Percentiles rank a stretch among this genome's conserved stretches.
Evolutionary conservation across 35 echinoderm and acorn worm species (phyloP).

Genomic region (Lytechinus variegatus): DNA sequence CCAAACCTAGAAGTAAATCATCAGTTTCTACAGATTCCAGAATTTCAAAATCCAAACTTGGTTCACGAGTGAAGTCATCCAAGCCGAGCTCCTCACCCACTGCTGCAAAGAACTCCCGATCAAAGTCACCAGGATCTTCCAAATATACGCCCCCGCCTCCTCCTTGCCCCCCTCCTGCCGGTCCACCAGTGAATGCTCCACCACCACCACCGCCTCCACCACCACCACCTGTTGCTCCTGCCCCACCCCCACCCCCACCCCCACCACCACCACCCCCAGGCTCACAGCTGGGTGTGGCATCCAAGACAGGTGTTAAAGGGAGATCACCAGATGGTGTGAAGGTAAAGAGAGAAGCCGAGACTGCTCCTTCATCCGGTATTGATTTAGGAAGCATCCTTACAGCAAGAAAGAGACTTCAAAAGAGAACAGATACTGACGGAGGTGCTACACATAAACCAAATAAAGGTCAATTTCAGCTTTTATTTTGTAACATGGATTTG

Average conservation of each 20-base stretch:
- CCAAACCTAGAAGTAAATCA: constrained; percentile 24
- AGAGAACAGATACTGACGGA: background rate
- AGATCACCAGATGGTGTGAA: constrained; percentile 24
- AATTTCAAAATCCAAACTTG: background rate
- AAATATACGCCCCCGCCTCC: background rate
- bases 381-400: constrained; percentile 35
- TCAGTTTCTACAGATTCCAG: background rate
- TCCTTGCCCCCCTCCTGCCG: constrained; percentile 48
- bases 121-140: constrained; percentile 21
- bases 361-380: background rate
- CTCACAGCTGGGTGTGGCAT: background rate
- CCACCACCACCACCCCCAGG: constrained; percentile 29
- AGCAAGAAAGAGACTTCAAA: constrained; percentile 51
- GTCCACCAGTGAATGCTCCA: constrained; percentile 31
- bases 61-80: background rate
- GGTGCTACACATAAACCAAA: constrained; percentile 18
- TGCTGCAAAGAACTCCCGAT: background rate
- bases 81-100: background rate
- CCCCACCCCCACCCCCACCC: background rate
- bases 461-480: constrained; percentile 12
- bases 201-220: constrained; percentile 45
- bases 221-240: constrained; percentile 35
- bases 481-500: background rate
- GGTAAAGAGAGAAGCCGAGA: background rate
- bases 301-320: constrained; percentile 18